These are phyloP conservation scores for Halcyon badia DNA, from an alignment of 2,797 vertebrate genomes.

Conservation along the genomic window DNA sequence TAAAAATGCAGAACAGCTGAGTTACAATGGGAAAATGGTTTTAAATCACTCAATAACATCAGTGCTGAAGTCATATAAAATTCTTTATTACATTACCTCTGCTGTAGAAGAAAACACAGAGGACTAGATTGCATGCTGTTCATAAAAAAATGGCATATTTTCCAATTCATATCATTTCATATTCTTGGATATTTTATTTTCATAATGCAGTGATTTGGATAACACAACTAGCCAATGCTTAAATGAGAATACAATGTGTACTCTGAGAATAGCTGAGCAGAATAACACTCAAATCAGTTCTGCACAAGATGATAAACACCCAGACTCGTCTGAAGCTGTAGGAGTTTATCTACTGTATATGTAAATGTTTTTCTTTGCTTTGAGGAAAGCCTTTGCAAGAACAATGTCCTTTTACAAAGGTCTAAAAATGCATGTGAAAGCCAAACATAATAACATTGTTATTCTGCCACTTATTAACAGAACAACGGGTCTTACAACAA, in stretches of 20 bases:
- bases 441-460: constrained; percentile 78
- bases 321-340: constrained; percentile 68
- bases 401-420: constrained; percentile 76
- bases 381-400: constrained; percentile 71
- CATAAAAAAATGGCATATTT: constrained; percentile 54
- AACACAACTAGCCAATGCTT: constrained; percentile 62
- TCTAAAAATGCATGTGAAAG: constrained; percentile 78
- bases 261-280: constrained; percentile 66
- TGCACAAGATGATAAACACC: constrained; percentile 69
- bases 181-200: constrained; percentile 68
- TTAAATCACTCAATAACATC: constrained; percentile 73
- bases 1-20: constrained; percentile 72
- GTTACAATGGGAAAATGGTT: constrained; percentile 70
- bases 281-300: constrained; percentile 66
- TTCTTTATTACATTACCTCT: constrained; percentile 71
- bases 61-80: constrained; percentile 65
- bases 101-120: constrained; percentile 60
- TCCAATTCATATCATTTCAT: constrained; percentile 59
- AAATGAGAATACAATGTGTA: constrained; percentile 67
- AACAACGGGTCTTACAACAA: constrained; percentile 78
- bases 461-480: constrained; percentile 83
- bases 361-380: constrained; percentile 76
- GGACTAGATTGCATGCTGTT: constrained; percentile 33
- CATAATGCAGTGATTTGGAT: constrained; percentile 67
- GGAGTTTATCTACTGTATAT: constrained; percentile 74